A percentile compares a stretch with the other conserved stretches of the same genome.
These are phyloP conservation scores for Sphinx pinastri DNA, from an alignment of 2,888 invertebrate genomes.

Conservation along the genomic window DNA sequence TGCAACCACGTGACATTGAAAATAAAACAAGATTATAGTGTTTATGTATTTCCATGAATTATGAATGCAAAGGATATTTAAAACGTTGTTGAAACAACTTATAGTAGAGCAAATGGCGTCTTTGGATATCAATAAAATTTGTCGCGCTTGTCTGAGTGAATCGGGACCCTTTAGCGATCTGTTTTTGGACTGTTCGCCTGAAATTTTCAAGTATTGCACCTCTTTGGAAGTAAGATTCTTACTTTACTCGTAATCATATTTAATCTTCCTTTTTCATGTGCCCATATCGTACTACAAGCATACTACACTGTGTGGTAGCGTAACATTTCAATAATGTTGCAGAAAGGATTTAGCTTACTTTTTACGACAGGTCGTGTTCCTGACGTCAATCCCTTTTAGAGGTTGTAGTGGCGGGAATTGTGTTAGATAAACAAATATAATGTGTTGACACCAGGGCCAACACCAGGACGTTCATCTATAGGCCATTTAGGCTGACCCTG, in stretches of 20 bases:
- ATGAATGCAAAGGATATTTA: not conserved
- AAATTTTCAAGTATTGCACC: constrained; percentile 76
- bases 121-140: constrained; percentile 69
- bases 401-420: no score
- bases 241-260: no score
- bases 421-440: no score
- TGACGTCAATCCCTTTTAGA: no score
- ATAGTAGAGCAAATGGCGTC: constrained; percentile 47
- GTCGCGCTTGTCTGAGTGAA: constrained; percentile 73
- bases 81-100: not conserved
- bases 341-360: no score
- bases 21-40: not conserved
- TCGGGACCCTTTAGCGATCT: constrained; percentile 71
- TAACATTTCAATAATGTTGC: no score
- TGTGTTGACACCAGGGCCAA: no score
- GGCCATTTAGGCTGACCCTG: no score
- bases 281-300: no score
- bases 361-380: no score
- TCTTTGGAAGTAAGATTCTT: constrained; percentile 67
- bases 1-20: constrained; percentile 11
- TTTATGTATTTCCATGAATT: not conserved
- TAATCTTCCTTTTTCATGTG: not conserved
- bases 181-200: constrained; percentile 68
- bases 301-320: no score
- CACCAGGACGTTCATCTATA: no score